Evolutionary conservation across 2,113 vertebrate genomes (phyloP).

Genomic region (Xenotilapia caudafasciata): DNA sequence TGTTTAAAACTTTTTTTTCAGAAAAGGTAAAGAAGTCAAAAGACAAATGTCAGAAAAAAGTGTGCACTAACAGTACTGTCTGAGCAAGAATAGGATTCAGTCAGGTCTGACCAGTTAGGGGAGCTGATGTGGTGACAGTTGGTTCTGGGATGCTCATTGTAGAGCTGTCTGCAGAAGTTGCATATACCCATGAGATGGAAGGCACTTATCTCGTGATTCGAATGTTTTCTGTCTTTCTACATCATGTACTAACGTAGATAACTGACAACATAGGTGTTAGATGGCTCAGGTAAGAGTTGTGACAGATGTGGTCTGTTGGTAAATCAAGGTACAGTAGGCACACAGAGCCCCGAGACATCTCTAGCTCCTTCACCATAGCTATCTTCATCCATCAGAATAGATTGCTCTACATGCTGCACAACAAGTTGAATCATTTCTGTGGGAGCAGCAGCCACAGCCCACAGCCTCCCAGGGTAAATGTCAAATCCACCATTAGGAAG

Average conservation of each 20-base stretch:
- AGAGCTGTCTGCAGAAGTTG: neutral
- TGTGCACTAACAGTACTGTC: neutral
- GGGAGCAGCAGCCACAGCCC: constrained; percentile 40
- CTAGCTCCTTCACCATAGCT: neutral
- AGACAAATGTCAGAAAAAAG: neutral
- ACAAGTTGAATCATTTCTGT: constrained; percentile 54
- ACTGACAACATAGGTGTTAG: constrained; percentile 6
- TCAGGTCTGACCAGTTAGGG: neutral
- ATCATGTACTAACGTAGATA: neutral
- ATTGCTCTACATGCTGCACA: constrained; percentile 20
- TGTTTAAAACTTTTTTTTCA: neutral
- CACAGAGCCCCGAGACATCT: constrained; percentile 14
- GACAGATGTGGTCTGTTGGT: constrained; percentile 22
- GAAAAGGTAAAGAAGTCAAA: neutral
- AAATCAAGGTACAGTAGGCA: constrained; percentile 30
- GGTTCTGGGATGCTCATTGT: neutral
- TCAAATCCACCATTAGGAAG: constrained; percentile 51
- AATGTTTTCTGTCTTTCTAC: constrained; percentile 18
- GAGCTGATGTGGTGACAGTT: neutral
- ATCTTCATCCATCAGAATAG: constrained; percentile 42
- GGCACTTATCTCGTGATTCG: neutral
- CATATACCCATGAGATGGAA: neutral
- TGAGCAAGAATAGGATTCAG: neutral
- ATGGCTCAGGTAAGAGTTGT: neutral
- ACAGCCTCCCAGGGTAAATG: constrained; percentile 62